Base-by-base conservation (phyloP, 1,140 invertebrate genomes). In the Lepidostoma basale region DNA sequence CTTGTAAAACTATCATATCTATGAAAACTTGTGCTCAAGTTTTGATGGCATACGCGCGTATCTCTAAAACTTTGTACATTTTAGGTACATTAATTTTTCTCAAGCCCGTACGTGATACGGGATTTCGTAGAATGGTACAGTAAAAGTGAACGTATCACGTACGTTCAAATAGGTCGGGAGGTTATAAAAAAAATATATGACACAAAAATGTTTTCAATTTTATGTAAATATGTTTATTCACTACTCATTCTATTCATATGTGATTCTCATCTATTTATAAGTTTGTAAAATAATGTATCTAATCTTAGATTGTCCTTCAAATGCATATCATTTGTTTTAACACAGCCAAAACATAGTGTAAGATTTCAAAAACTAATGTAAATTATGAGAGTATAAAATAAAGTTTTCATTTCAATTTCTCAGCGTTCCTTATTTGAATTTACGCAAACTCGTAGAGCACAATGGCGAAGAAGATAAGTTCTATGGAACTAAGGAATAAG, bases 311-410 rank as follows among this genome's bases (percentile, higher is more conserved):
- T 45, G 60, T 63, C 60, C 44, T 33, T 18, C 39, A 63, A 23
- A 33, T 49, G 60, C 60, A 63, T 63, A 63, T 63, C 60, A 63
- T 63, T 63, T 63, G 45, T 47, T 30, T 26, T 62, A 44, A 45
- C 14, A 58, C n/a, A 23, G 12, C 36, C 59, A 36, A 62, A 62
- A 62, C 36, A 33, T 56, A 56, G 14, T 20, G 1, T 56, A 36
- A 56, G 30, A 3, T 28, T 47, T 23, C 44, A 22, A 47, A 20
- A 14, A 54, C n/a, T n/a, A 33, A 14, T 54, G 23, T 54, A 54
- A 33, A 54, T 54, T 59, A 40, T 42, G 36, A 25, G 25, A 60
- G 56, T 60, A 60, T 36, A 60, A 60, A 60, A 60, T 60, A 42
- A 60, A 60, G 14, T 42, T 56, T 14, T 56, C 26, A 56, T 56